Percentiles rank a stretch among this genome's conserved stretches.
Conservation (phyloP, 2,113 vertebrate genomes). For the Australoheros scitulus region DNA sequence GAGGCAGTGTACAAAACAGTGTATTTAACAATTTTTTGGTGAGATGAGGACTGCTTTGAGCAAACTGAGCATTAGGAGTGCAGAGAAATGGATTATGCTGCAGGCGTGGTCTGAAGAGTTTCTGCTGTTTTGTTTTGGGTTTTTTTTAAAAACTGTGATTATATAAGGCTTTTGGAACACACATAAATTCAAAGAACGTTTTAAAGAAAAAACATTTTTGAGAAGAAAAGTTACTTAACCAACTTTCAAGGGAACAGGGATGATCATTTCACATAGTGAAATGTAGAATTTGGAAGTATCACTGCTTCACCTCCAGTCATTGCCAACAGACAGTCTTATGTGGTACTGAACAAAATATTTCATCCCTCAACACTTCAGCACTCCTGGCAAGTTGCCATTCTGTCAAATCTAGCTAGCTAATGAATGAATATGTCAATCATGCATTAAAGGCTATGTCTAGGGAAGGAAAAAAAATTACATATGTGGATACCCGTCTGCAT, state of each 20-base stretch:
- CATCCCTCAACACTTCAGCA: slow-evolving; percentile 33
- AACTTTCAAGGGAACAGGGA: slow-evolving; percentile 2
- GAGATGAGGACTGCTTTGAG: background rate
- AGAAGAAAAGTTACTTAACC: background rate
- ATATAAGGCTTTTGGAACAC: background rate
- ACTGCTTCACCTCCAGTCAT: slow-evolving; percentile 22
- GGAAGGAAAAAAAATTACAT: slow-evolving; percentile 39
- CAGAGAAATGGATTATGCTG: background rate
- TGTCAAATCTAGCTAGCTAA: slow-evolving; percentile 63
- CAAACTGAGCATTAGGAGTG: background rate
- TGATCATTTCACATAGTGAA: slow-evolving; percentile 30
- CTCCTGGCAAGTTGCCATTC: slow-evolving; percentile 46
- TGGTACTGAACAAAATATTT: slow-evolving; percentile 47
- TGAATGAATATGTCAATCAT: slow-evolving; percentile 63
- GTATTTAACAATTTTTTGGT: background rate
- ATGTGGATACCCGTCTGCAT: slow-evolving; percentile 37
- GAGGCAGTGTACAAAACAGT: background rate
- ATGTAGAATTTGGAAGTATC: slow-evolving; percentile 19
- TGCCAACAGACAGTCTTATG: slow-evolving; percentile 29
- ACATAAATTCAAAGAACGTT: background rate
- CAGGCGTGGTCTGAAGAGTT: slow-evolving; percentile 3
- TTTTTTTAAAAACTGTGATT: slow-evolving; percentile 6
- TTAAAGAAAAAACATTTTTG: background rate
- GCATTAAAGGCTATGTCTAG: slow-evolving; percentile 40
- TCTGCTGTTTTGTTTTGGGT: slow-evolving; percentile 1